Evolutionary conservation across 2,113 vertebrate genomes (phyloP).

Genomic region (Anoplopoma fimbria): DNA sequence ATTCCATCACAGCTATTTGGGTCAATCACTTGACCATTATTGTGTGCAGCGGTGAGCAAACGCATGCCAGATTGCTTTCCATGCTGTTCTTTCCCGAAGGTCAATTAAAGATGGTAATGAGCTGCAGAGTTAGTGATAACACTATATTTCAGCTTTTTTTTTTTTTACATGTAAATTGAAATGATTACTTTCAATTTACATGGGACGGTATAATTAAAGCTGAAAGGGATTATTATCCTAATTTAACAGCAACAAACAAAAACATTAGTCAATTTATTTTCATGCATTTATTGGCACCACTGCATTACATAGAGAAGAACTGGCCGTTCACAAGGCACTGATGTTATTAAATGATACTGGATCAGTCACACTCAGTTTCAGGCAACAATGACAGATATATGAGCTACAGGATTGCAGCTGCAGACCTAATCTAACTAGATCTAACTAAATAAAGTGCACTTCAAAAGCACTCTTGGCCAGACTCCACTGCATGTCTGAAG

Average conservation of each 20-base stretch:
- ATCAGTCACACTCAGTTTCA: slow-evolving; percentile 11
- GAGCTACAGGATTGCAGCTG: neutral
- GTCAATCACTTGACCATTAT: slow-evolving; percentile 75
- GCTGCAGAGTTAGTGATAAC: neutral
- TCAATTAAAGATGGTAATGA: slow-evolving; percentile 10
- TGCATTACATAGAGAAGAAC: slow-evolving; percentile 30
- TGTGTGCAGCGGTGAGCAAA: slow-evolving; percentile 51
- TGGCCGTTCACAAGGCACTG: slow-evolving; percentile 4
- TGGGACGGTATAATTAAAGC: neutral
- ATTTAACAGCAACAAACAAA: slow-evolving; percentile 11
- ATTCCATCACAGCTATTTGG: slow-evolving; percentile 71
- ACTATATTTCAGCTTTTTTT: neutral
- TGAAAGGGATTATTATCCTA: neutral
- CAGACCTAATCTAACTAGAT: neutral
- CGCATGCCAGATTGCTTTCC: slow-evolving; percentile 50
- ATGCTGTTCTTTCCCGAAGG: slow-evolving; percentile 39
- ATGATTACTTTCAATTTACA: neutral
- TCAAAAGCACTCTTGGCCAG: slow-evolving; percentile 43
- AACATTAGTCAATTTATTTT: slow-evolving; percentile 31
- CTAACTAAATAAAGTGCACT: slow-evolving; percentile 32
- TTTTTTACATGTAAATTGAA: slow-evolving; percentile 11
- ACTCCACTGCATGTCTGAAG: slow-evolving; percentile 15
- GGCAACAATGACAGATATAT: neutral
- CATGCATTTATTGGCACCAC: slow-evolving; percentile 69
- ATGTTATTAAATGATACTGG: neutral